Conservation (phyloP, 1,140 invertebrate genomes). For the Ganaspis sp. region DNA sequence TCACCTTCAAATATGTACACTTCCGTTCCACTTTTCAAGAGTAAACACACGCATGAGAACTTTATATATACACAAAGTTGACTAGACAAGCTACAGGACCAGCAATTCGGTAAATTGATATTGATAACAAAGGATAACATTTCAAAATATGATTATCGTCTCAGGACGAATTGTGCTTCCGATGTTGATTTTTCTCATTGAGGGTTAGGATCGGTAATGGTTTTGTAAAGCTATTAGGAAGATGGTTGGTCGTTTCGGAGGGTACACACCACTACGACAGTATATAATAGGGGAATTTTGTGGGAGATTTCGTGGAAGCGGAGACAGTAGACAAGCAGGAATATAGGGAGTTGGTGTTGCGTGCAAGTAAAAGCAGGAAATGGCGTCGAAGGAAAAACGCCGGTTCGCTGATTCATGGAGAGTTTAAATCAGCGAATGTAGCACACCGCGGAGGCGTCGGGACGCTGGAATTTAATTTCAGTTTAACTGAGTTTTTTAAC, state of each 20-base stretch:
- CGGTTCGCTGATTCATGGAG: slow-evolving; percentile 19
- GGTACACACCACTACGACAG: slow-evolving; percentile 13
- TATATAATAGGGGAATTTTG: slow-evolving; percentile 19
- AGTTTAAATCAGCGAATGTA: slow-evolving; percentile 22
- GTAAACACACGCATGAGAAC: not conserved
- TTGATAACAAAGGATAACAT: not conserved
- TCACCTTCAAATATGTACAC: slow-evolving; percentile 9
- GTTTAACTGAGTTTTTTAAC: slow-evolving; percentile 28
- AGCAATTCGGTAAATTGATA: not conserved
- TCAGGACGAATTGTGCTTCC: not conserved
- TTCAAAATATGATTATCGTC: slow-evolving; percentile 4
- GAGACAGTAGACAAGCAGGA: not conserved
- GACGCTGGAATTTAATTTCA: slow-evolving; percentile 11
- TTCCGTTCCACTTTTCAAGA: slow-evolving; percentile 25
- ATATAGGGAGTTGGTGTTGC: not conserved
- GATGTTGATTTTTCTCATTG: slow-evolving; percentile 21
- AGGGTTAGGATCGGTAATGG: not conserved
- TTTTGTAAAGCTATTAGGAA: slow-evolving; percentile 24
- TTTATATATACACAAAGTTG: not conserved
- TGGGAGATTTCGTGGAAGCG: not conserved
- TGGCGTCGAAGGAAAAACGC: slow-evolving; percentile 22
- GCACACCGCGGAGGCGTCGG: not conserved
- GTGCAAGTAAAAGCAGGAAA: slow-evolving; percentile 30
- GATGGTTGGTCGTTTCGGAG: not conserved
- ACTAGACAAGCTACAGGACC: not conserved